Conservation (phyloP, 1,140 invertebrate species). For the Platorchestia sp. region DNA sequence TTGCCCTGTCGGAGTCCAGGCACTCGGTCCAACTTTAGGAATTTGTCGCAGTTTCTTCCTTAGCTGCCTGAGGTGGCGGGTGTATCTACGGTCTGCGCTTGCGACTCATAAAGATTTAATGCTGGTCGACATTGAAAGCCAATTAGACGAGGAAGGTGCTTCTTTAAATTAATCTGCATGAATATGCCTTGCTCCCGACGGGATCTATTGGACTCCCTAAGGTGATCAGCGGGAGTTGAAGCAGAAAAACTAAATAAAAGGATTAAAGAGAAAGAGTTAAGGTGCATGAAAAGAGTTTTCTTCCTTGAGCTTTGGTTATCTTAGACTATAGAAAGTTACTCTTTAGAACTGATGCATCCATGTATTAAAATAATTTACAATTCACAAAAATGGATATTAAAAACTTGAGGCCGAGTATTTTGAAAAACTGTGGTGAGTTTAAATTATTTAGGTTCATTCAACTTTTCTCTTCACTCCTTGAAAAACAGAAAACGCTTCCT, state of each 20-base stretch:
- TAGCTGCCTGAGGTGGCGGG: not conserved
- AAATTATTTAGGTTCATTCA: not conserved
- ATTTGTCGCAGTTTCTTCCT: slow-evolving; percentile 28
- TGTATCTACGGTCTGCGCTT: not conserved
- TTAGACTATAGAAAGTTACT: not conserved
- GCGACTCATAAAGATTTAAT: not conserved
- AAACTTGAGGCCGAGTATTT: not conserved
- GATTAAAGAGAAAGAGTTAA: not conserved
- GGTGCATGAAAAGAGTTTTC: not conserved
- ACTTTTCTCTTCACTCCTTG: not conserved
- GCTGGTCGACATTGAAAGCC: not conserved
- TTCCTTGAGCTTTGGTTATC: not conserved
- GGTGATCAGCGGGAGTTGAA: not conserved
- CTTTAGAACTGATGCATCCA: not conserved
- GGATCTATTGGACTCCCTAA: not conserved
- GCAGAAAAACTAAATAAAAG: not conserved
- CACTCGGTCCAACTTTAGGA: slow-evolving; percentile 21
- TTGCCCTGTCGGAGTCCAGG: slow-evolving; percentile 40
- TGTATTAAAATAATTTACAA: not conserved
- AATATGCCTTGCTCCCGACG: not conserved
- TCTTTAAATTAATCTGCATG: not conserved
- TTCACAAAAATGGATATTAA: not conserved
- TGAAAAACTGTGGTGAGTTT: not conserved
- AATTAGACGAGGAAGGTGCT: not conserved
- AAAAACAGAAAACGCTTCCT: not conserved